Base-by-base conservation (phyloP, 2,797 vertebrate genomes). In the Pangasius djambal region DNA sequence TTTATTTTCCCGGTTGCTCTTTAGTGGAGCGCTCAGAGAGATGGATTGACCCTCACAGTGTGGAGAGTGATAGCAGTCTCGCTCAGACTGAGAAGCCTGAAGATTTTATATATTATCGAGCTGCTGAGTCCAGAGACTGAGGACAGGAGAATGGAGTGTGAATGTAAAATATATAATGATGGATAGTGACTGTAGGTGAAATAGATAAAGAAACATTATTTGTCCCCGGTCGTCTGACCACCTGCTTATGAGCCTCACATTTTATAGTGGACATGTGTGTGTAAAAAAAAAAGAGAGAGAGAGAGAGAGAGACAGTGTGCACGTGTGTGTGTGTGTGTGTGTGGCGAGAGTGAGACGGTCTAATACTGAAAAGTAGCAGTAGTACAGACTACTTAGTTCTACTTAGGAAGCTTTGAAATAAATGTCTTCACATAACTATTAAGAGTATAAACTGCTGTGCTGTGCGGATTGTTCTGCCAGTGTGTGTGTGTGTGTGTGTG, bases 21-120 rank as follows among this genome's bases (percentile, higher is more conserved):
- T 83, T 40, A 31, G 82, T 48, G 82, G 40, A 48, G 25, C 13
- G 61, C 28, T 31, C 25, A 84, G 82, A 84, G 40, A 50, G 82
- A 84, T 67, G 82, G 63, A 84, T 48, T 67, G 61, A 84, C 61
- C 82, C 25, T 67, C 16, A 63, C 59, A 48, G 28, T 83, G 12
- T 15, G 34, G 10, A 83, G 37, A 44, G 25, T 44, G 82, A 83
- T 48, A 83, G 61, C 6, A 44, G 81, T 8, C 22, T 63, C 10
- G 12, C 20, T 40, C 57, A 40, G 31, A 59, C 8, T 0, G 52
- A 81, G n/a, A 34, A 57, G 18, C 55, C 81, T 82, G n/a, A 57
- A 52, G 78, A 40, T 40, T 40, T 40, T 40, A 5, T 40, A 40
- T 44, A 63, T 61, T 83, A 63, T 63, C 2, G 25, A 65, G 82